Evolutionary conservation across 2,888 invertebrate genomes (phyloP), one percentile per base, ranked within the genome.

Genomic region (Aelia acuminata): DNA sequence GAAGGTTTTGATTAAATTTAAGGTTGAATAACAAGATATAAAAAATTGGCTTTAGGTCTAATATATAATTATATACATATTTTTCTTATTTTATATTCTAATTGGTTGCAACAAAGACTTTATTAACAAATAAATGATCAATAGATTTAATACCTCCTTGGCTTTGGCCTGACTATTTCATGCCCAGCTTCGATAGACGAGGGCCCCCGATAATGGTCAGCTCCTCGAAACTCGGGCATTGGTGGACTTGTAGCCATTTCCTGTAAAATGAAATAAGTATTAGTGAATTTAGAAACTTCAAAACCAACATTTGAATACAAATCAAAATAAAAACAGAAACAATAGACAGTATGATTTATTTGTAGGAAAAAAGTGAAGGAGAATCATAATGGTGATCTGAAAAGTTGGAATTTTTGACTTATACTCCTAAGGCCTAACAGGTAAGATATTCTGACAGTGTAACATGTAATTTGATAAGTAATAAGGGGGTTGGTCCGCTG

Each of bases 111-210:
- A 53, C n/a, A 53, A 18, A 53, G 3, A 53, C n/a, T n/a, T 3
- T n/a, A 26, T 26, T 57, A 26, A 26, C 11, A 31, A 70, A 35
- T 70, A 70, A 7, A 35, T 35, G 31, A 8, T 26, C 18, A 35
- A 70, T 1, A 4, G 18, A 43, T 2, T 22, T 2, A 92, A 93
- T 93, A 96, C 96, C 97, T 95, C 92, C 97, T 94, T 18, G 97
- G 97, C 92, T 97, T 97, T 20, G 97, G 97, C 90, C 97, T 93
- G 90, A 97, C 94, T 91, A 97, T 97, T 93, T 97, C 97, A 93
- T 97, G 97, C 91, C 95, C 96, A 91, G 96, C 95, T 92, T 95
- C 95, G 87, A 95, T 94, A 91, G 95, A 95, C 89, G 95, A 93
- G 49, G 95, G 94, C 89, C 94, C 91, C 90, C 92, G 91, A 91